Base-by-base conservation (phyloP, 2,888 invertebrate genomes). In the Quadroppia sp. region DNA sequence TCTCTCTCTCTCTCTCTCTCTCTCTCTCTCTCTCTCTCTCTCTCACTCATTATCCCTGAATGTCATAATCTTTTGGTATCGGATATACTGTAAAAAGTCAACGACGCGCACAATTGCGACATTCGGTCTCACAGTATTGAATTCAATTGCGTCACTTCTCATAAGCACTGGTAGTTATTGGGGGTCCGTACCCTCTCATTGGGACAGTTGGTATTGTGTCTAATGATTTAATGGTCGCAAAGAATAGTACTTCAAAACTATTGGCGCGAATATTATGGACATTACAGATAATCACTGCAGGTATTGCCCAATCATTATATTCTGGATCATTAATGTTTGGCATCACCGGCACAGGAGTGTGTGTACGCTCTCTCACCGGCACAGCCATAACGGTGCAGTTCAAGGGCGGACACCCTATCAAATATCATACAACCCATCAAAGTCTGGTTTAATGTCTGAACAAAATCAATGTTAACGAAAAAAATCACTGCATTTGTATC, bases 341-440 rank as follows among this genome's bases (percentile, higher is more conserved):
- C 53, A 53, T 53, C 53, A 53, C 25, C 25, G 23, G 2, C 20
- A 53, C 23, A 53, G 53, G 11, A 13, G 1, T 48, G 11, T 53
- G 53, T 50, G 45, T 23, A 25, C 17, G n/a, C 20, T 23, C 11
- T 61, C 30, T 61, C 61, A 25, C 30, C 61, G n/a, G 30, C 61
- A 61, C 32, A 61, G 61, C 32, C 61, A 32, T 61, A 61, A 61
- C 61, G 61, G 61, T 61, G 2, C 61, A 61, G 61, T 61, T 61
- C 61, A 61, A 61, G 61, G 61, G 61, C 61, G 61, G 61, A 61
- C 61, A 61, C 32, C 32, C 15, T 32, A 32, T 61, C 36, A 61
- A 15, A 61, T 28, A 13, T 61, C 15, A 32, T 61, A 32, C 32
- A 15, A 9, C 6, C 6, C 7, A 50, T 9, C 6, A 50, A 6